Percentiles rank a stretch among this genome's conserved stretches.
These are phyloP conservation scores for Mixornis gularis DNA, from an alignment of 2,113 vertebrate species.

Conservation along the genomic window DNA sequence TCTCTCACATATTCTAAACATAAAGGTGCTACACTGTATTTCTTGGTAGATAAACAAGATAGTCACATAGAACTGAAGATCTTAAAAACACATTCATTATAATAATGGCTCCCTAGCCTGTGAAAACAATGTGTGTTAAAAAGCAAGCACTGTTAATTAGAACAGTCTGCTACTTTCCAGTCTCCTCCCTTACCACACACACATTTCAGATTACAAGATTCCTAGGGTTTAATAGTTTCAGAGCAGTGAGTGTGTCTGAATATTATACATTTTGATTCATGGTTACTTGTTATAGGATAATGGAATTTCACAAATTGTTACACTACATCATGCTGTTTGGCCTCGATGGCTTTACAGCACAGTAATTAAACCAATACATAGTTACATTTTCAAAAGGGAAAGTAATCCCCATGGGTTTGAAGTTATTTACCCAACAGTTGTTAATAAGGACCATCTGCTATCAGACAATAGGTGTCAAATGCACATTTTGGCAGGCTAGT, in stretches of 20 bases:
- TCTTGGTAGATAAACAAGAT: neutral
- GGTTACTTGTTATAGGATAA: slow-evolving; percentile 19
- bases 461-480: slow-evolving; percentile 65
- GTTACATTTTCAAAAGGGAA: slow-evolving; percentile 48
- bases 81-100: neutral
- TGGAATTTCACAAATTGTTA: slow-evolving; percentile 33
- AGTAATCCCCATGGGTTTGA: slow-evolving; percentile 9
- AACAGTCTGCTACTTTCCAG: slow-evolving; percentile 46
- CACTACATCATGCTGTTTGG: slow-evolving; percentile 41
- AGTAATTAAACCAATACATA: slow-evolving; percentile 39
- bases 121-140: slow-evolving; percentile 33
- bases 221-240: neutral
- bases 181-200: slow-evolving; percentile 56
- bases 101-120: neutral
- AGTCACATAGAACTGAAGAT: neutral
- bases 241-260: slow-evolving; percentile 9
- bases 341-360: slow-evolving; percentile 12
- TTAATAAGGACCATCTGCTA: slow-evolving; percentile 54
- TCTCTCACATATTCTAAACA: neutral
- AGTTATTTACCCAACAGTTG: slow-evolving; percentile 57
- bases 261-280: slow-evolving; percentile 36
- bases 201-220: slow-evolving; percentile 25
- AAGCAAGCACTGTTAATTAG: slow-evolving; percentile 37
- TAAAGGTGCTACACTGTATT: neutral
- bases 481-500: slow-evolving; percentile 47